A percentile compares a stretch with the other conserved stretches of the same genome.
These are phyloP conservation scores for Noctilio leporinus DNA, from an alignment of 2,113 vertebrate genomes.

Conservation along the genomic window DNA sequence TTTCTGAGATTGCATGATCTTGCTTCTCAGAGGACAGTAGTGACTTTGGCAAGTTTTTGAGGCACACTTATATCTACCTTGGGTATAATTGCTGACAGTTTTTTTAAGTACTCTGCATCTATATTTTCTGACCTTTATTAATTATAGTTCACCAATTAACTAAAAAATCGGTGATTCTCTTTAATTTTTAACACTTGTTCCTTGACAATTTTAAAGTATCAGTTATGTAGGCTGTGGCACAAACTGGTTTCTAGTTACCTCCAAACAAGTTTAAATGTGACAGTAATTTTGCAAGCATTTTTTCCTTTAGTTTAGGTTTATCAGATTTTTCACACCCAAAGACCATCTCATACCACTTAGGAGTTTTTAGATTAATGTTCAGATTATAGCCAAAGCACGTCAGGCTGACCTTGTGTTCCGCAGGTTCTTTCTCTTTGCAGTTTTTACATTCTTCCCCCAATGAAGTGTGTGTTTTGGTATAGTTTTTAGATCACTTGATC, in stretches of 20 bases:
- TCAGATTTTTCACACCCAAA: slow-evolving; percentile 11
- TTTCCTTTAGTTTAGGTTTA: background rate
- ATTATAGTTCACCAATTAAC: background rate
- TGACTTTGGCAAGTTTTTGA: background rate
- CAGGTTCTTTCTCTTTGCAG: background rate
- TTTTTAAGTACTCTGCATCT: background rate
- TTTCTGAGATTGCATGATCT: background rate
- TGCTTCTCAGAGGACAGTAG: background rate
- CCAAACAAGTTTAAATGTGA: background rate
- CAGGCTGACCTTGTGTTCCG: background rate
- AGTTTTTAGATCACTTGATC: background rate
- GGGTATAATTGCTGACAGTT: background rate
- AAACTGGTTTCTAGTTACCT: slow-evolving; percentile 6
- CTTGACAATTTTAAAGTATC: background rate
- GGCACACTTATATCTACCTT: background rate
- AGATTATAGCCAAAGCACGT: background rate
- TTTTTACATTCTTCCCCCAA: background rate
- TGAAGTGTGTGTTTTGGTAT: background rate
- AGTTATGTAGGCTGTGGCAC: background rate
- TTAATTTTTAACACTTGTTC: slow-evolving; percentile 25
- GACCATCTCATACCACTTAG: background rate
- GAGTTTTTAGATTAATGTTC: background rate
- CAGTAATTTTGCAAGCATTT: background rate
- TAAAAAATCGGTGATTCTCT: background rate
- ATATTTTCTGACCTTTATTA: background rate